Base-by-base conservation (phyloP, 2,888 invertebrate genomes). In the Onchidella celtica region DNA sequence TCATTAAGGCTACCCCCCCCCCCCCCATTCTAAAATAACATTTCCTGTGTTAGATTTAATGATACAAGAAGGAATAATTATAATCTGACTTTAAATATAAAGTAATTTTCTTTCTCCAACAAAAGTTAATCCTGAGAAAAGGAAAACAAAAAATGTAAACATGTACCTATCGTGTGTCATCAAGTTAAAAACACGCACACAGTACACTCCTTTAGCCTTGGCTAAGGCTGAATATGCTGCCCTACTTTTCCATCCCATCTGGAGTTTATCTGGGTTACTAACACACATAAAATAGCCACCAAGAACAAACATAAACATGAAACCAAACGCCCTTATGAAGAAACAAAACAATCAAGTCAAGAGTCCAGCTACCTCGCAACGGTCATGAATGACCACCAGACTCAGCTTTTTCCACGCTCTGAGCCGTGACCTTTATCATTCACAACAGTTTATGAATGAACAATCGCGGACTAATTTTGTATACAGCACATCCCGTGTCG, bases 371-470 rank as follows among this genome's bases (percentile, higher is more conserved):
- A 47, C 14, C 63, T 76, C 47, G 72, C 29, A 68, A 40, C 6
- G 36, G 55, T 27, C 80, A 77, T 83, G 78, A 83, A 83, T 84
- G 79, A 81, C 79, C 79, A 65, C 75, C 34, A 66, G 72, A 65
- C 34, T 36, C 9, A 47, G 79, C 65, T 9, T 73, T 83, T 81
- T 81, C 78, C 78, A 79, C 83, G 73, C 69, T 76, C 79, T 75
- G 80, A 77, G 76, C 73, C 80, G 68, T 82, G 84, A 82, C 84
- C 84, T 84, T 82, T 84, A 84, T 85, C 85, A 85, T 84, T 85
- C 85, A 84, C 82, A 80, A 82, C 79, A 80, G 77, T 83, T 85
- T 85, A 84, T 85, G 84, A 85, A 85, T 85, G 85, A 85, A 85
- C 80, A 82, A 69, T 70, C 78, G 75, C 75, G 82, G 80, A 83